Base-by-base conservation (phyloP, 2,888 invertebrate genomes). In the Nipponacmea schrenckii region DNA sequence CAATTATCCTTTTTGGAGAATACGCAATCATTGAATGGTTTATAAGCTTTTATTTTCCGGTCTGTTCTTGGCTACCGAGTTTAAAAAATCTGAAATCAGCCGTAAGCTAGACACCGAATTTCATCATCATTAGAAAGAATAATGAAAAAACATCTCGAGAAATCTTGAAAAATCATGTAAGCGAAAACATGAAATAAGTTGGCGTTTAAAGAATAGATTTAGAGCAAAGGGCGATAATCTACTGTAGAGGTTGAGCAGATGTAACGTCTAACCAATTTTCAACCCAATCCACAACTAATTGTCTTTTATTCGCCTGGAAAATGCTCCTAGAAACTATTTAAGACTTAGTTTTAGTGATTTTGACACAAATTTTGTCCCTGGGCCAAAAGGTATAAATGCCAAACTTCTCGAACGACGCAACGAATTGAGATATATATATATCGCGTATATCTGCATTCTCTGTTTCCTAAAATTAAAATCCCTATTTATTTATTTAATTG, bases 241-340 rank as follows among this genome's bases (percentile, higher is more conserved):
- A 24, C 20, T 24, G 20, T 12, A 20, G 10, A 56, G 10, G 20
- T 56, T 20, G 24, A 24, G 56, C 56, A 56, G 56, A 56, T 56
- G 56, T 24, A 56, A 56, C 56, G 20, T 56, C 56, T 56, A 56
- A 24, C 56, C 56, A 56, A 56, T 56, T 56, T 56, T 56, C 56
- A 24, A 10, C 20, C 56, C 20, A 14, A 56, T 56, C 56, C 24
- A 24, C 20, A 24, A 56, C 56, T 56, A 56, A 56, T 56, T 56
- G 20, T 56, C 20, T 24, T 56, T 56, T 56, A 56, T 20, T 56
- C 56, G 24, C 20, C 56, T 56, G 56, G 20, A 56, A 56, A 56
- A 56, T 56, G 20, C 56, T 14, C 14, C 56, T 24, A 56, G 12
- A 24, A 24, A 24, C 56, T 24, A 56, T 56, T 56, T 56, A 56